These are phyloP conservation scores for Apodemia duryi DNA, from an alignment of 2,888 invertebrate genomes.

Conservation along the genomic window DNA sequence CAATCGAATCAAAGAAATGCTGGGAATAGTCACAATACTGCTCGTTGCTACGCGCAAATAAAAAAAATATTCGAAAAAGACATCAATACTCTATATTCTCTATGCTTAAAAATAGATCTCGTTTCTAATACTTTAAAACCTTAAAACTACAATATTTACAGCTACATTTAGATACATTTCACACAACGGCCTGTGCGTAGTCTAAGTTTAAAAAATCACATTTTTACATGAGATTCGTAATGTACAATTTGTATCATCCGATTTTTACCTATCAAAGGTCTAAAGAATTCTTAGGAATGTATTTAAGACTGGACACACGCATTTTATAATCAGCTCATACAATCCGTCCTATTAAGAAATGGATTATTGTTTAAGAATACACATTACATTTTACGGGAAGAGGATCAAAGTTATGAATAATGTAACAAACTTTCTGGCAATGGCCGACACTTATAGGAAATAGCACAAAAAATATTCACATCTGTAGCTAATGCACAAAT, in stretches of 20 bases:
- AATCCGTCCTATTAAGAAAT: too few relatives aligned
- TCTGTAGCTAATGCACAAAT: too few relatives aligned
- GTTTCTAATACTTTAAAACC: slow-evolving; percentile 57
- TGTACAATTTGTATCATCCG: slow-evolving; percentile 27
- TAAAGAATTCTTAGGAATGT: slow-evolving; percentile 36
- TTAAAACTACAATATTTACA: slow-evolving; percentile 51
- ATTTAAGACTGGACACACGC: slow-evolving; percentile 10
- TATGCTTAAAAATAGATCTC: slow-evolving; percentile 63
- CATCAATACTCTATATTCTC: slow-evolving; percentile 46
- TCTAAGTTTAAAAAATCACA: slow-evolving; percentile 28
- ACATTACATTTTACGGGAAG: too few relatives aligned
- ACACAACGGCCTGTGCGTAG: slow-evolving; percentile 41
- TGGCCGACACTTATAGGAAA: too few relatives aligned
- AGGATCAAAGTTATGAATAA: too few relatives aligned
- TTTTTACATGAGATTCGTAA: slow-evolving; percentile 52
- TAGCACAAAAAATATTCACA: too few relatives aligned
- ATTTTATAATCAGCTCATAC: too few relatives aligned
- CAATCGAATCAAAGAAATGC: slow-evolving; percentile 33
- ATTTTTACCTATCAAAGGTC: slow-evolving; percentile 24
- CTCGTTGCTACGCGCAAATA: slow-evolving; percentile 69
- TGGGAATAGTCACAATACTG: slow-evolving; percentile 52
- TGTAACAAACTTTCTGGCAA: too few relatives aligned
- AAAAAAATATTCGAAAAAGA: slow-evolving; percentile 62
- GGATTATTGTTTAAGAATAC: too few relatives aligned
- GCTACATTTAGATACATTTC: slow-evolving; percentile 55